Evolutionary conservation across 2,888 invertebrate species (phyloP).

Genomic region (Leptura quadrifasciata): DNA sequence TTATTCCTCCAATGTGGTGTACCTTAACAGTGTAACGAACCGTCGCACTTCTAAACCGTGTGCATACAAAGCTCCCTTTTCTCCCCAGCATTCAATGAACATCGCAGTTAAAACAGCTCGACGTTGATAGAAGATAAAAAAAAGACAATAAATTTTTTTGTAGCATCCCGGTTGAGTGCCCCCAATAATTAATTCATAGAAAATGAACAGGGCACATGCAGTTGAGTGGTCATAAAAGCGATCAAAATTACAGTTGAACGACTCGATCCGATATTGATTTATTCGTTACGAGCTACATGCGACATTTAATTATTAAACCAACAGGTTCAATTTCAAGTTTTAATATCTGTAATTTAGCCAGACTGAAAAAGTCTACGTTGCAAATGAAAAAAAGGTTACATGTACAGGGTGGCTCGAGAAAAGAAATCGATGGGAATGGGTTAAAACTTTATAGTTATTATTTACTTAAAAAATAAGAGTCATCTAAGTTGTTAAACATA

Average conservation of each 20-base stretch:
- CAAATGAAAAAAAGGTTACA: background rate
- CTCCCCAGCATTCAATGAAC: background rate
- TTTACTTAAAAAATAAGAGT: no score
- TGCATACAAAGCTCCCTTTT: background rate
- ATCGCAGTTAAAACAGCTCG: background rate
- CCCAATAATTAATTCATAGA: slow-evolving; percentile 26
- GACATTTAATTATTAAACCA: slow-evolving; percentile 7
- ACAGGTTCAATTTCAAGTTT: slow-evolving; percentile 3
- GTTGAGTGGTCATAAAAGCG: slow-evolving; percentile 18
- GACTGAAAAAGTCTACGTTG: background rate
- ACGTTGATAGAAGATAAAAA: slow-evolving; percentile 4
- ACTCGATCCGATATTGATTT: slow-evolving; percentile 19
- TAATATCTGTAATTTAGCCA: background rate
- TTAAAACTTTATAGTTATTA: no score
- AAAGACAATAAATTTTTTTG: background rate
- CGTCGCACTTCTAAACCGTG: background rate
- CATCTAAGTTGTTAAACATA: no score
- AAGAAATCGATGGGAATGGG: background rate
- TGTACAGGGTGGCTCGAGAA: background rate
- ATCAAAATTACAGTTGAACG: slow-evolving; percentile 27
- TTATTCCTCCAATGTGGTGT: background rate
- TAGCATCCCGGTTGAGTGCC: background rate
- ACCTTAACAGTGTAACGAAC: background rate
- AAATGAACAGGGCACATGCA: slow-evolving; percentile 11
- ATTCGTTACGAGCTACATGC: background rate